phyloP scores from a whole-genome alignment of 2,888 invertebrate species.

The Mactromeris polynyma region DNA sequence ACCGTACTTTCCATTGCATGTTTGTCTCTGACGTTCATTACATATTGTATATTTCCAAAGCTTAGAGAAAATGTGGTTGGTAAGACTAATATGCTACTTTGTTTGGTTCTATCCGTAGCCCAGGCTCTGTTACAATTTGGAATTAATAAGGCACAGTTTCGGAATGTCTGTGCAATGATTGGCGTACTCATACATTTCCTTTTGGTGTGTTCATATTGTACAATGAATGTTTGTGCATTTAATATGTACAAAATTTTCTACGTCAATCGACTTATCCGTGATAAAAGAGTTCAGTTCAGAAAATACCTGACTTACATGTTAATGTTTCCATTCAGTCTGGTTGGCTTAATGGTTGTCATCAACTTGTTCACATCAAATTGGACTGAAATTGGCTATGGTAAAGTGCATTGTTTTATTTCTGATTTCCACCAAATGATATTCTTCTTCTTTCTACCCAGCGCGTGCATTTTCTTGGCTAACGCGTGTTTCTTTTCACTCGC shows the following conservation, averaged over 20 bases:
- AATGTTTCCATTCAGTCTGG: constrained; percentile 31
- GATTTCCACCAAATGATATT: constrained; percentile 38
- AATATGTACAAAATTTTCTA: constrained; percentile 69
- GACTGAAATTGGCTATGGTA: constrained; percentile 55
- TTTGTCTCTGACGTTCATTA: constrained; percentile 61
- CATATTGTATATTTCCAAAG: constrained; percentile 60
- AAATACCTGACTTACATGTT: constrained; percentile 27
- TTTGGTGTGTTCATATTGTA: constrained; percentile 66
- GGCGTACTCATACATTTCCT: too few relatives aligned
- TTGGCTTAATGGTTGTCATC: constrained; percentile 22
- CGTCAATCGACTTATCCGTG: not conserved
- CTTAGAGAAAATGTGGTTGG: constrained; percentile 68
- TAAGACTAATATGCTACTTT: constrained; percentile 66
- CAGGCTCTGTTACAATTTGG: constrained; percentile 60
- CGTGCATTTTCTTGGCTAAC: constrained; percentile 63
- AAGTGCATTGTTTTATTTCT: constrained; percentile 42
- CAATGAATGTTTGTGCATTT: constrained; percentile 67
- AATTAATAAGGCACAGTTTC: not conserved
- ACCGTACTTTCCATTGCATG: constrained; percentile 56
- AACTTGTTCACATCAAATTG: constrained; percentile 12
- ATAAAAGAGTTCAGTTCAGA: not conserved
- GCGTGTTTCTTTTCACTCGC: constrained; percentile 66
- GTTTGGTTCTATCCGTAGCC: constrained; percentile 57
- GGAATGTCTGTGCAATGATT: constrained; percentile 36
- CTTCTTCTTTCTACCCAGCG: constrained; percentile 70